phyloP scores from a whole-genome alignment of 2,888 invertebrate species.

The Latheticus oryzae region DNA sequence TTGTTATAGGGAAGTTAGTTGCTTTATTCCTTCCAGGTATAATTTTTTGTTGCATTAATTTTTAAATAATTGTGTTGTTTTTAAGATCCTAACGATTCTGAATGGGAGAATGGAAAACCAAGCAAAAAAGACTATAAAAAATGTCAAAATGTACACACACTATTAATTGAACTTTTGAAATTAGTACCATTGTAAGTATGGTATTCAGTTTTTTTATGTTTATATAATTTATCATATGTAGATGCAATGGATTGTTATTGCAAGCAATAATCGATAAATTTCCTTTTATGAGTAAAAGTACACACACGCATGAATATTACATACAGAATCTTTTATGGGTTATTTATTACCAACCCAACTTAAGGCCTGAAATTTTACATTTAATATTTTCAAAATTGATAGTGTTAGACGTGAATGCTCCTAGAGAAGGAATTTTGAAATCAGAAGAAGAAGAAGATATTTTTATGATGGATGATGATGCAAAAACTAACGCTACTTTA shows the following conservation, averaged over 20 bases:
- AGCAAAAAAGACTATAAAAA: slow-evolving; percentile 68
- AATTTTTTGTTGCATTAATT: slow-evolving; percentile 5
- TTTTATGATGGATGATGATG: slow-evolving; percentile 71
- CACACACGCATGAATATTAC: slow-evolving; percentile 79
- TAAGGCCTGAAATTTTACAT: slow-evolving; percentile 77
- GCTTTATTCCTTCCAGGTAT: slow-evolving; percentile 70
- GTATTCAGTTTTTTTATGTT: neutral
- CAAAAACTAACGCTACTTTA: slow-evolving; percentile 55
- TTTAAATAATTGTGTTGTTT: slow-evolving; percentile 25
- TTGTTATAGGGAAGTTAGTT: slow-evolving; percentile 73
- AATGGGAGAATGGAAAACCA: slow-evolving; percentile 73
- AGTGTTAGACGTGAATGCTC: slow-evolving; percentile 79
- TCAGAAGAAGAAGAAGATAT: slow-evolving; percentile 59
- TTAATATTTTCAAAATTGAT: slow-evolving; percentile 81
- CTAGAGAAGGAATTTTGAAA: slow-evolving; percentile 68
- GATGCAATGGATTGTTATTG: slow-evolving; percentile 78
- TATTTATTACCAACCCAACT: slow-evolving; percentile 78
- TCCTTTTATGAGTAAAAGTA: slow-evolving; percentile 80
- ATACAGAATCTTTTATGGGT: slow-evolving; percentile 83
- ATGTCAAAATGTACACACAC: slow-evolving; percentile 74
- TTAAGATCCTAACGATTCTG: slow-evolving; percentile 66
- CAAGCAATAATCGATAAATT: slow-evolving; percentile 74
- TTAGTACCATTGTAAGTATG: slow-evolving; percentile 71
- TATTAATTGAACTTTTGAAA: slow-evolving; percentile 64
- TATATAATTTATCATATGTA: too few species aligned